Percentiles rank a stretch among this genome's conserved stretches.
Conservation (phyloP, 2,113 vertebrate species). For the Leiothrix lutea region DNA sequence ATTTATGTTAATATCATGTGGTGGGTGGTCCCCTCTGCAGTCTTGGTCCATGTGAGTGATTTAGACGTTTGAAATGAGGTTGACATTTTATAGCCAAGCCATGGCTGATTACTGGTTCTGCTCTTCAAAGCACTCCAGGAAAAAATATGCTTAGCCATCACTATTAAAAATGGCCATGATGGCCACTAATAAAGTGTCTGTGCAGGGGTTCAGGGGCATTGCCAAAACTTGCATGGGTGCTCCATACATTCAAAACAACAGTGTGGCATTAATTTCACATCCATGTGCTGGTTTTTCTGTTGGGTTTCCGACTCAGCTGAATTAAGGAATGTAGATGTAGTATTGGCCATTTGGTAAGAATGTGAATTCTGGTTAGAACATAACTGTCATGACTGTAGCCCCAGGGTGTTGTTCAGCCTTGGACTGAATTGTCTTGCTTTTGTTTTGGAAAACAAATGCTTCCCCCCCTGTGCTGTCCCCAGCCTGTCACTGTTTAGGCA, state of each 20-base stretch:
- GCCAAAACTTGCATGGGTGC: neutral
- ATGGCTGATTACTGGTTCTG: slow-evolving; percentile 24
- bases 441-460: neutral
- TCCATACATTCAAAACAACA: neutral
- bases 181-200: slow-evolving; percentile 25
- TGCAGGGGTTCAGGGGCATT: neutral
- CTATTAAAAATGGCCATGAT: neutral
- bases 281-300: neutral
- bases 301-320: neutral
- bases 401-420: rapidly evolving
- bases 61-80: slow-evolving; percentile 28
- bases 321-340: neutral
- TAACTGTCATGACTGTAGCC: neutral
- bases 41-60: slow-evolving; percentile 26
- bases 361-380: neutral
- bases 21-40: slow-evolving; percentile 46
- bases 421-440: neutral
- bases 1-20: slow-evolving; percentile 42
- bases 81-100: slow-evolving; percentile 56
- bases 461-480: neutral
- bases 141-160: slow-evolving; percentile 35
- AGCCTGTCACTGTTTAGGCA: neutral
- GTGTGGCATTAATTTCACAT: neutral
- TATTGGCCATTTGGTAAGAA: neutral
- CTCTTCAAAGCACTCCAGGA: slow-evolving; percentile 36